These are phyloP conservation scores for Goniozus legneri DNA, from an alignment of 1,140 invertebrate species.

Conservation along the genomic window DNA sequence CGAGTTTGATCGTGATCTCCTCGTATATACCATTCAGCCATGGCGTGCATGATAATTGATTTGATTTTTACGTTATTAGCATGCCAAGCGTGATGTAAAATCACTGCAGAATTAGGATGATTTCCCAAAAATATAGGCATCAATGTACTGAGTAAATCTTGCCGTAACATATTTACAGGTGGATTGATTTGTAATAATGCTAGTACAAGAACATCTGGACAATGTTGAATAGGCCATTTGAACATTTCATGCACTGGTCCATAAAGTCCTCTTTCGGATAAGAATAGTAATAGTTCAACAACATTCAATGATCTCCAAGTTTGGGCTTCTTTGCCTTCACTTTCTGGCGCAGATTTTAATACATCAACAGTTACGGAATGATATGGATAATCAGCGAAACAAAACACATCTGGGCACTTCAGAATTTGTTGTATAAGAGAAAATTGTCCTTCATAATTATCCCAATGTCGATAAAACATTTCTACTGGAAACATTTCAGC, in stretches of 20 bases:
- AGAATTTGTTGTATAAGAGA: constrained; percentile 83
- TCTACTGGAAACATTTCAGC: constrained; percentile 83
- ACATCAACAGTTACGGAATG: constrained; percentile 82
- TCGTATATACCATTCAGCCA: constrained; percentile 95
- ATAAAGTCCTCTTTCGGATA: constrained; percentile 83
- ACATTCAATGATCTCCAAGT: constrained; percentile 91
- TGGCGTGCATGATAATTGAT: constrained; percentile 89
- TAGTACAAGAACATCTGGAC: constrained; percentile 88
- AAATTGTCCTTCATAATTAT: constrained; percentile 88
- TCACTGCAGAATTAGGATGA: constrained; percentile 90
- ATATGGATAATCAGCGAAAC: constrained; percentile 87
- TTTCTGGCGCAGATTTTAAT: constrained; percentile 88
- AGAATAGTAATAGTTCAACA: constrained; percentile 79
- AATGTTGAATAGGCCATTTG: constrained; percentile 87
- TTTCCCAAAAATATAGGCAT: constrained; percentile 91
- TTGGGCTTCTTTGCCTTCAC: constrained; percentile 86
- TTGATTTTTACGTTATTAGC: constrained; percentile 70
- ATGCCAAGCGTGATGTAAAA: constrained; percentile 94
- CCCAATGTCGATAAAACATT: constrained; percentile 85
- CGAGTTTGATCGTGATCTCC: constrained; percentile 90
- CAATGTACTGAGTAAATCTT: constrained; percentile 80
- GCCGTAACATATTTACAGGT: constrained; percentile 69
- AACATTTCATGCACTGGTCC: constrained; percentile 84
- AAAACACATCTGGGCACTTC: constrained; percentile 90
- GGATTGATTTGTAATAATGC: constrained; percentile 81